Base-by-base conservation (phyloP, 92 coral and sea anemone species). In the Heteractis magnifica region DNA sequence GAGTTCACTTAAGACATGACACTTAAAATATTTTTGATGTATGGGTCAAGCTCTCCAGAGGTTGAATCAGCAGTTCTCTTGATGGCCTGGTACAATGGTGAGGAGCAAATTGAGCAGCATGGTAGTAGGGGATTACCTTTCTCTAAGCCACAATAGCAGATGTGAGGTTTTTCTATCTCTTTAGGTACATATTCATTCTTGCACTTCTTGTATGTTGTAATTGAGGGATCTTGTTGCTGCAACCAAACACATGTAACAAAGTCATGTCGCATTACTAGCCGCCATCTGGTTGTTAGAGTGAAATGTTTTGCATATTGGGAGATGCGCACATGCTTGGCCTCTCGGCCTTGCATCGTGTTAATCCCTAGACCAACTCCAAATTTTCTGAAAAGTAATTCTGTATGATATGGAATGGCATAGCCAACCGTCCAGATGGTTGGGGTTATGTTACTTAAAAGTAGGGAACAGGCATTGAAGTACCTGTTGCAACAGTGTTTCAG, bases 341-440 rank as follows among this genome's bases (percentile, higher is more conserved):
- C 92, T 59, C 91, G 74, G 16, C 95, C 92, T 76, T 89, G 92
- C 92, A 91, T 88, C 49, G 90, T 88, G 64, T 87, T 92, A 11
- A 92, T 70, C 3, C 95, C 89, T 18, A 89, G 26, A 12, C 92
- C 95, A 56, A 92, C 50, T 13, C 48, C 20, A 49, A 76, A 89
- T 73, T 86, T 86, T 19, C 86, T 58, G 75, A 19, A 78, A 16
- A 85, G 62, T 19, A 88, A 21, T 51, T 70, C 51, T 75, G 83
- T 72, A 84, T 92, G 92, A 68, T 71, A 77, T 62, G 92, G 92
- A 41, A 92, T 87, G 50, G 86, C 92, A 88, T 88, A 76, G 6
- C 92, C 92, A 60, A 83, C 73, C n/a, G 92, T 88, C 92, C 94
- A 91, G 10, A 84, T 72, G 59, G 92, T 89, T 8, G 92, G 95